These are phyloP conservation scores for Tenthredo distinguenda DNA, from an alignment of 2,888 invertebrate genomes.

Conservation along the genomic window DNA sequence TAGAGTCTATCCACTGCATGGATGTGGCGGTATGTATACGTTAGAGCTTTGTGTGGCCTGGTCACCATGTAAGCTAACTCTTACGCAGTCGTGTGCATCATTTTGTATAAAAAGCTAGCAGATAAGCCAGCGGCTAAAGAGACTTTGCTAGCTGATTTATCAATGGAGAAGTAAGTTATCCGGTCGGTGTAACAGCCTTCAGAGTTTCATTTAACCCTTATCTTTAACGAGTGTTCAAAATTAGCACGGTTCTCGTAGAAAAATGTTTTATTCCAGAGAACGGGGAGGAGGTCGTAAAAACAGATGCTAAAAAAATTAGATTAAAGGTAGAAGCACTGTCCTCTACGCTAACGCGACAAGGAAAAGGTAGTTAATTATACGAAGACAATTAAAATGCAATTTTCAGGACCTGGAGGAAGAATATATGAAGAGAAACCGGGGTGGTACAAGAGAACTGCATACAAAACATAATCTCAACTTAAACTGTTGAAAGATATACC, in stretches of 20 bases:
- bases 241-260: neutral
- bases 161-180: conserved; percentile 27
- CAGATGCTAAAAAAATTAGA: conserved; percentile 34
- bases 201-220: neutral
- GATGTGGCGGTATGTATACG: neutral
- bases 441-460: conserved; percentile 1
- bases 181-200: neutral
- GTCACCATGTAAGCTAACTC: neutral
- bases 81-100: neutral
- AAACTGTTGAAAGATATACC: conserved; percentile 25
- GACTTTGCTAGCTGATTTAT: conserved; percentile 30
- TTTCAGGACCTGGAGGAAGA: conserved; percentile 14
- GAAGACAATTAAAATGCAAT: conserved; percentile 39
- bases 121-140: neutral
- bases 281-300: conserved; percentile 36
- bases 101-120: neutral
- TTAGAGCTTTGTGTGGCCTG: neutral
- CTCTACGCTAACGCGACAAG: conserved; percentile 40
- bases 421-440: conserved; percentile 32
- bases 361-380: conserved; percentile 40
- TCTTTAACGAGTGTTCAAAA: conserved; percentile 24
- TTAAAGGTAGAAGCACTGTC: conserved; percentile 7
- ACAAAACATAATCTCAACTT: conserved; percentile 29
- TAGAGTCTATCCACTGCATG: neutral
- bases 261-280: conserved; percentile 30